Conservation (phyloP, 2,113 vertebrate genomes). For the Vulpes lagopus region DNA sequence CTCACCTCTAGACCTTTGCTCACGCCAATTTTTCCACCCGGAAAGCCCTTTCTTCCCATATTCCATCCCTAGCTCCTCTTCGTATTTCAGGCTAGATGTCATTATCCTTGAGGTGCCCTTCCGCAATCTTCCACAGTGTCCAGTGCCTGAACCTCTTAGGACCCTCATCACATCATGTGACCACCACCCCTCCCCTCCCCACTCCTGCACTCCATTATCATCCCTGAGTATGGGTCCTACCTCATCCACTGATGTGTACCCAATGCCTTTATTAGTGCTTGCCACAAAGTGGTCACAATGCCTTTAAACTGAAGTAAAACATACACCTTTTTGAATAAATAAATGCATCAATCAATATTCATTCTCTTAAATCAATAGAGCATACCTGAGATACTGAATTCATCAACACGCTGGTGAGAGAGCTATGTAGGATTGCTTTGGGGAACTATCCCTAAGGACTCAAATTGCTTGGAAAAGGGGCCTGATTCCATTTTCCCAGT, state of each 20-base stretch:
- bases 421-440: background rate
- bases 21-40: background rate
- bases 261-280: background rate
- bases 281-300: background rate
- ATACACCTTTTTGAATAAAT: background rate
- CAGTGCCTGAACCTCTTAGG: background rate
- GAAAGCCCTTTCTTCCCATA: background rate
- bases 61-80: background rate
- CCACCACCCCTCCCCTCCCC: no score
- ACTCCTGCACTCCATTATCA: background rate
- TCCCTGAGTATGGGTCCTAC: fast-evolving
- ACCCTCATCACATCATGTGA: background rate
- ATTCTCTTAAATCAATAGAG: background rate
- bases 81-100: background rate
- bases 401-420: background rate
- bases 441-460: background rate
- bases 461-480: background rate
- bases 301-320: background rate
- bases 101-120: background rate
- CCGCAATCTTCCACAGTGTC: background rate
- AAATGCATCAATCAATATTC: background rate
- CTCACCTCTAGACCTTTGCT: background rate
- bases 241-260: background rate
- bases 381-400: background rate
- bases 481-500: background rate